A percentile compares a stretch with the other conserved stretches of the same genome.
These are phyloP conservation scores for Syngnathus scovelli DNA, from an alignment of 2,113 vertebrate genomes.

Conservation along the genomic window DNA sequence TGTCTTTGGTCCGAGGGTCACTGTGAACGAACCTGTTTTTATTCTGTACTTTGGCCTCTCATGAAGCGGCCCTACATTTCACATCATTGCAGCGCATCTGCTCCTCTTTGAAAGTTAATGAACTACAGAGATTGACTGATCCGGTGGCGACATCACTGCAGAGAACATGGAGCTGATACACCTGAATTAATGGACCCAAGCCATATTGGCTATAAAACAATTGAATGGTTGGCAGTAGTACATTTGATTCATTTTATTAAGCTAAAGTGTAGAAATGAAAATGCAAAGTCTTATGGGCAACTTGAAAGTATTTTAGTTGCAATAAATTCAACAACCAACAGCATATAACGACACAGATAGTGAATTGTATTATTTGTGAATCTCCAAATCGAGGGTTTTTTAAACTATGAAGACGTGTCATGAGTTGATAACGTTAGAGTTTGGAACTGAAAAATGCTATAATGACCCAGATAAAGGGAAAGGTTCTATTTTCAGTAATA, in stretches of 20 bases:
- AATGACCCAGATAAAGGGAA: neutral
- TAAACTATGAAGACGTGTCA: neutral
- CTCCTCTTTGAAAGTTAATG: slow-evolving; percentile 54
- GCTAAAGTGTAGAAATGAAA: neutral
- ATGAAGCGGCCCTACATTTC: slow-evolving; percentile 34
- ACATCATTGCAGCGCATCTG: slow-evolving; percentile 36
- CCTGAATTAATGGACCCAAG: slow-evolving; percentile 21
- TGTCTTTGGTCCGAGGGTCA: slow-evolving; percentile 16
- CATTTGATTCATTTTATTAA: neutral
- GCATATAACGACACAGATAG: neutral
- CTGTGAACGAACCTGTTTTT: slow-evolving; percentile 23
- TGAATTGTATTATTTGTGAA: neutral
- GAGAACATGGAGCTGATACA: slow-evolving; percentile 17
- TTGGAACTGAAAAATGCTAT: neutral
- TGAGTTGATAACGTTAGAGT: neutral
- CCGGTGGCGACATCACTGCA: slow-evolving; percentile 17
- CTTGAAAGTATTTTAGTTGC: neutral
- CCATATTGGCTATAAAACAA: neutral
- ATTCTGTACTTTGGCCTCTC: slow-evolving; percentile 7
- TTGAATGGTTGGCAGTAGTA: neutral
- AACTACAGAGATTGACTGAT: slow-evolving; percentile 51
- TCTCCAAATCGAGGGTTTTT: neutral
- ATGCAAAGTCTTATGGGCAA: neutral
- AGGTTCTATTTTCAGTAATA: neutral
- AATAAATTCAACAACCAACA: neutral